Base-by-base conservation (phyloP, 2,888 invertebrate species). In the Hirtodrosophila histrioides region DNA sequence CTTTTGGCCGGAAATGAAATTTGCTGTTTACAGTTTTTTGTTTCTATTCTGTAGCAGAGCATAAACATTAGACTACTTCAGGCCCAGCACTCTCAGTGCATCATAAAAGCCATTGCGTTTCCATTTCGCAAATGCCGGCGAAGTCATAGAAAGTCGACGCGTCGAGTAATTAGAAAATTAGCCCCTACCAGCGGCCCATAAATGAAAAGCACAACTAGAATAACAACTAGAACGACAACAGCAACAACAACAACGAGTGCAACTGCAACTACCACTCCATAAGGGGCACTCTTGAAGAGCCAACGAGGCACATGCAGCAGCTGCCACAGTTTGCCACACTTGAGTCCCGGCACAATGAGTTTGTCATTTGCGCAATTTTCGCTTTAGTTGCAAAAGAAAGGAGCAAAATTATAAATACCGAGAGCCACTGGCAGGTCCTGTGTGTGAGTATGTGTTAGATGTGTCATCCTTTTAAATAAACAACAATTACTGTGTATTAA, bases 111-210 rank as follows among this genome's bases (percentile, higher is more conserved):
- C 66, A 74, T 63, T 65, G 76, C 83, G 61, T 65, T 80, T 62
- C 48, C 63, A 62, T 75, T 75, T 64, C 48, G 43, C 60, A 68
- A 70, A 57, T 63, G 70, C 55, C 46, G 71, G 10, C 65, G 71
- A 69, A 84, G 84, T 80, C 79, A 77, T 80, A 69, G 81, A 81
- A 84, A 75, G 69, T 77, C 68, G 69, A 69, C 83, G 76, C 70
- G 87, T 86, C 66, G 78, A 73, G 87, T 85, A 87, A 87, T 83
- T 85, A 82, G 62, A 60, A 82, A 87, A 87, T 87, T 85, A 84
- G 67, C 66, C 87, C 82, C 82, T 68, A 60, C 70, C 61, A 83
- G 64, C 80, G 55, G 77, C 46, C 72, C 87, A 86, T 72, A 75
- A 84, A 75, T 71, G 86, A 63, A 69, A 78, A 61, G 78, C 57